Evolutionary conservation across 2,113 vertebrate genomes (phyloP), one percentile per base, ranked within the genome.

Genomic region (Gallinago jamesoni): DNA sequence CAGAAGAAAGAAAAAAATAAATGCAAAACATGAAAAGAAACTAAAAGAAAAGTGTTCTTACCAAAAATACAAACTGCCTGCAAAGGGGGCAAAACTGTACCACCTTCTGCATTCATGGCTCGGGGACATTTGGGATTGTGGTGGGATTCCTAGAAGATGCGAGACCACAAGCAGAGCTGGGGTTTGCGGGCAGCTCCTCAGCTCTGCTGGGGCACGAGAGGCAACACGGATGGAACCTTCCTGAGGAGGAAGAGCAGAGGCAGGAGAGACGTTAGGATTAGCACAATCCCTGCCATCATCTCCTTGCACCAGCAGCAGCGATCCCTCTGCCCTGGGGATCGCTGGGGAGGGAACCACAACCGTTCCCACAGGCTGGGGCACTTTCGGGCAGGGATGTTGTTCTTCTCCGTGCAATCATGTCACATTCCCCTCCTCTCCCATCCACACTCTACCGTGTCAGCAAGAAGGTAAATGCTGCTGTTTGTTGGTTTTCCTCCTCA

Each of bases 311-410:
- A 62, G 48, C 57, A 52, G 25, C 3, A 0, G 31, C 8, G 6
- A 41, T 0, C 0, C 27, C n/a, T 66, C 67, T 70, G 59, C 60
- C 57, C 37, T 50, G 33, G 12, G 35, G 35, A 74, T 0, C 1
- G n/a, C 60, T 33, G 64, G 14, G 90, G 47, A 62, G 39, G 9
- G 43, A 87, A 37, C 1, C 2, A 1, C 39, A 78, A n/a, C 24
- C 0, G 0, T 8, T 59, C 56, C 7, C 0, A 2, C 18, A 63
- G 55, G 39, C 31, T 67, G 47, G 20, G 43, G 33, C 0, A 2
- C 14, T 60, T 63, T 57, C 0, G 0, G 47, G 60, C 41, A 67
- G 28, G 20, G 43, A 39, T 28, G 23, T 52, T 5, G 6, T 31
- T 70, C 53, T 30, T 37, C 33, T 78, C 18, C 37, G 59, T 79